Evolutionary conservation across 2,888 invertebrate species (phyloP).

Genomic region (Latrodectus hesperus): DNA sequence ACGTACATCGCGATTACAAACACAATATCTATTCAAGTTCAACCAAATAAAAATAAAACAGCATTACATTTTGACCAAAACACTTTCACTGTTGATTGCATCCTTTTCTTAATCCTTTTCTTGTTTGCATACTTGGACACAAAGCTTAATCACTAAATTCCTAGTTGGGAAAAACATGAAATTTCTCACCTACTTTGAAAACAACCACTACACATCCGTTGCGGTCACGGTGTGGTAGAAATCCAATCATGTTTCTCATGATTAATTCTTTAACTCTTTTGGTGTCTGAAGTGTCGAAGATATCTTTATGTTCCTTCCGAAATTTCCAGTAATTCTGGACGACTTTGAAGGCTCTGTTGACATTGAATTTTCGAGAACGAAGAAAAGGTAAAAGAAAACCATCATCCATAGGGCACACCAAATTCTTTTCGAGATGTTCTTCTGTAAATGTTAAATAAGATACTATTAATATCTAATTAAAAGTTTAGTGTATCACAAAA

Average conservation of each 20-base stretch:
- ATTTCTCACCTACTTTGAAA: conserved; percentile 49
- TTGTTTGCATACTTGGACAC: too few relatives aligned
- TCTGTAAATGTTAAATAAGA: conserved; percentile 6
- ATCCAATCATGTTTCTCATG: conserved; percentile 26
- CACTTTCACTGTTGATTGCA: too few relatives aligned
- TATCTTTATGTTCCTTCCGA: conserved; percentile 33
- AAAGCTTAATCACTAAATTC: too few relatives aligned
- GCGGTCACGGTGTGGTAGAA: conserved; percentile 26
- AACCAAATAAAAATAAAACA: too few relatives aligned
- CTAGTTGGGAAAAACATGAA: too few relatives aligned
- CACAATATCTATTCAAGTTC: too few relatives aligned
- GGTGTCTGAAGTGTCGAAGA: conserved; percentile 25
- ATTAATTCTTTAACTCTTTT: conserved; percentile 14
- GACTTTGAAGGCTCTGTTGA: conserved; percentile 81
- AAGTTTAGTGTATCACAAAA: too few relatives aligned
- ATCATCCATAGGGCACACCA: conserved; percentile 64
- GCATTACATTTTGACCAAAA: too few relatives aligned
- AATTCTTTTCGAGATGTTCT: conserved; percentile 10
- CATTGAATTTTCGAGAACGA: conserved; percentile 85
- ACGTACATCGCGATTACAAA: too few relatives aligned
- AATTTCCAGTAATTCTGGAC: conserved; percentile 57
- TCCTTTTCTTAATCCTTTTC: too few relatives aligned
- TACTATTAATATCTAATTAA: too few relatives aligned
- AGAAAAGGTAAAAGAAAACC: conserved; percentile 82
- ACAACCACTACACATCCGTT: conserved; percentile 31